Evolutionary conservation across 2,797 vertebrate species (phyloP), one percentile per base, ranked within the genome.

Genomic region (Simalia tracyae): DNA sequence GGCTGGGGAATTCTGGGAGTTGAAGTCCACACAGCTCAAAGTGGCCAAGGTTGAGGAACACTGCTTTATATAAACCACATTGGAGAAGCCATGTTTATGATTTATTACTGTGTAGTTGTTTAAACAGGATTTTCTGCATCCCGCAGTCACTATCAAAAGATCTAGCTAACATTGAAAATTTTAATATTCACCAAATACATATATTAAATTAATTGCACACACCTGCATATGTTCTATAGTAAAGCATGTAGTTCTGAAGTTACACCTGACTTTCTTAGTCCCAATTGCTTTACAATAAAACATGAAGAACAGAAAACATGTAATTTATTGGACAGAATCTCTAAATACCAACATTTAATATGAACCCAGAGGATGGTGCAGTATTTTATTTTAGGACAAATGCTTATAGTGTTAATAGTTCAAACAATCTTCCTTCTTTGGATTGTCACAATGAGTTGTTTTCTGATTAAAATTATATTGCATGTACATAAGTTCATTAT

Each of bases 291-390:
- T 94, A 7, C 90, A 68, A 93, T 76, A 95, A 95, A 95, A 93
- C 88, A 94, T 12, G 57, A 95, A 95, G 91, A 94, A 2, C 28
- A 92, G 86, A 95, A 96, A 95, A 95, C 87, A 72, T 96, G 86
- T 0, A 92, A 91, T 96, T 96, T 95, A 87, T 96, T 89, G 93
- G 90, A 90, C 3, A 92, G 46, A 86, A 93, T 8, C 9, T 91
- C 84, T 92, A 84, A 93, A 92, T 95, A 95, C 94, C 90, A 19
- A 15, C 24, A 95, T 95, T 92, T 95, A 96, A 94, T 94, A 88
- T 92, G 85, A 94, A 89, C 50, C 94, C 89, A 96, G 92, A 5
- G 93, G 59, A 72, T 90, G 19, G 42, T 19, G 11, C 22, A 56
- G 91, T 96, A 94, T 94, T 88, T 89, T 86, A 95, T 61, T 93